Evolutionary conservation across 2,888 invertebrate species (phyloP).

Genomic region (Epinotia ramella): DNA sequence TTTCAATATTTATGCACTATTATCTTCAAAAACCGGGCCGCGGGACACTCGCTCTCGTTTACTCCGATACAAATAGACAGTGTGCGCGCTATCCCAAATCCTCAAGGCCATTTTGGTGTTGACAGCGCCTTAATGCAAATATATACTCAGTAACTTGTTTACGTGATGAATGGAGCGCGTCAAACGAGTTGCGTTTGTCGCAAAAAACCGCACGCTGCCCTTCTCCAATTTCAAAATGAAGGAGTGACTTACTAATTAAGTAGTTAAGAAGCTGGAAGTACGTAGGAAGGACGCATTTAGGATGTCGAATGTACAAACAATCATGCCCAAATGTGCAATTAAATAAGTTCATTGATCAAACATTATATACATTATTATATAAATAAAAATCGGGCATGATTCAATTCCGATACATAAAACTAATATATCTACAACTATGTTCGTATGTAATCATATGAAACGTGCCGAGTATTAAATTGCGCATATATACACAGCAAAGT

Average conservation of each 20-base stretch:
- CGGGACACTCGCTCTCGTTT: too few species aligned
- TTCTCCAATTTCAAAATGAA: conserved; percentile 2
- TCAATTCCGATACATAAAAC: conserved; percentile 40
- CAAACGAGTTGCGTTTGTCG: not conserved
- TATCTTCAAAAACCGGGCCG: too few species aligned
- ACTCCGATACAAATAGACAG: too few species aligned
- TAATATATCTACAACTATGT: conserved; percentile 40
- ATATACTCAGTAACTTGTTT: not conserved
- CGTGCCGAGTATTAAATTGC: conserved; percentile 34
- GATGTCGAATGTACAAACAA: not conserved
- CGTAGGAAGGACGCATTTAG: conserved; percentile 21
- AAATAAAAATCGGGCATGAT: conserved; percentile 27
- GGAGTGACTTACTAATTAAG: conserved; percentile 13
- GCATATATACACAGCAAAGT: conserved; percentile 18
- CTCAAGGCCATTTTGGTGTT: too few species aligned
- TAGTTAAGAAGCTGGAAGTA: conserved; percentile 23
- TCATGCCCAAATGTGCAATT: conserved; percentile 27
- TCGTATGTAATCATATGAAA: conserved; percentile 11
- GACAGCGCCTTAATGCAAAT: too few species aligned
- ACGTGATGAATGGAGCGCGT: not conserved
- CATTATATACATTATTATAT: conserved; percentile 41
- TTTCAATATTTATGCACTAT: too few species aligned
- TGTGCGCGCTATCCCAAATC: too few species aligned
- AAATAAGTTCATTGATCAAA: conserved; percentile 21
- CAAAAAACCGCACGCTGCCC: not conserved